Evolutionary conservation across 2,888 invertebrate species (phyloP).

Genomic region (Rhamnusium bicolor): DNA sequence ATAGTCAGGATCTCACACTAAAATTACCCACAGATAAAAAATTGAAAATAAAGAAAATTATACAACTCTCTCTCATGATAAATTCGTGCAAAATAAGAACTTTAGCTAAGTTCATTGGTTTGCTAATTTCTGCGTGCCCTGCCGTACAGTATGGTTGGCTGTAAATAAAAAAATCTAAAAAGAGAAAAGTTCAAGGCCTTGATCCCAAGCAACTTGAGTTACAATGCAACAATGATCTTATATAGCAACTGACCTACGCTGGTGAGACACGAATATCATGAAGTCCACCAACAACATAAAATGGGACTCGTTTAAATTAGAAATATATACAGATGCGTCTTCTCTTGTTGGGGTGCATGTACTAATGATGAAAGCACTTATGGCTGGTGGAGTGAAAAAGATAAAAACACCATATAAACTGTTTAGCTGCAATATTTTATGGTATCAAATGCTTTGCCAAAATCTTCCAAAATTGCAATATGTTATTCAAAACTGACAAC

Average conservation of each 20-base stretch:
- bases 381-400: neutral
- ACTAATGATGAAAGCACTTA: conserved; percentile 17
- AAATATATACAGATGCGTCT: conserved; percentile 37
- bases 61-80: neutral
- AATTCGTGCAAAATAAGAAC: conserved; percentile 24
- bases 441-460: neutral
- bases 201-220: neutral
- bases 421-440: neutral
- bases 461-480: too few relatives aligned
- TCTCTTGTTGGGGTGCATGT: conserved; percentile 33
- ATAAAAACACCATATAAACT: neutral
- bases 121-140: conserved; percentile 31
- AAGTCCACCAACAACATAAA: neutral
- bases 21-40: conserved; percentile 25
- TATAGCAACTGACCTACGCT: neutral
- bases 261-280: conserved; percentile 7
- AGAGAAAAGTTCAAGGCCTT: neutral
- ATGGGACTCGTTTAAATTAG: conserved; percentile 8
- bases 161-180: conserved; percentile 10
- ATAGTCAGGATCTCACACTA: conserved; percentile 20
- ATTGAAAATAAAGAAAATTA: neutral
- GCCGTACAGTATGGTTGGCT: conserved; percentile 33
- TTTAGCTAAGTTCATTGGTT: conserved; percentile 30
- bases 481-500: too few relatives aligned
- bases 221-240: neutral